Evolutionary conservation across 2,888 invertebrate genomes (phyloP).

Genomic region (Palloptera scutellata): DNA sequence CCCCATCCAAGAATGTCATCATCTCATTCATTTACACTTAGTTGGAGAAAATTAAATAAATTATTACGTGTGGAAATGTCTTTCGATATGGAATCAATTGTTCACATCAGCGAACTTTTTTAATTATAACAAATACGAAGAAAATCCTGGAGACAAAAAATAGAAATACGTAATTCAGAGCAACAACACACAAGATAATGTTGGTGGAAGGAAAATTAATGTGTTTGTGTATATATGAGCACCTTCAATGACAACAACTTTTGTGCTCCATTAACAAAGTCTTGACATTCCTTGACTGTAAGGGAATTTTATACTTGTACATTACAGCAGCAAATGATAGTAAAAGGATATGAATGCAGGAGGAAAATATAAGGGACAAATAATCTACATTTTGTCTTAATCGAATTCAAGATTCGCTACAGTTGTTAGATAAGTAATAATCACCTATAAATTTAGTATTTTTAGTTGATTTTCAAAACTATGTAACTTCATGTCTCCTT

Average conservation of each 20-base stretch:
- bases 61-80: slow-evolving; percentile 43
- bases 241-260: slow-evolving; percentile 28
- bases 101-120: slow-evolving; percentile 44
- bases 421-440: too few relatives aligned
- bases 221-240: not conserved
- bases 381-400: too few relatives aligned
- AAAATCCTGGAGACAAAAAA: slow-evolving; percentile 13
- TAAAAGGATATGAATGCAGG: slow-evolving; percentile 21
- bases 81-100: slow-evolving; percentile 44
- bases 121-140: slow-evolving; percentile 43
- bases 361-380: too few relatives aligned
- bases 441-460: too few relatives aligned
- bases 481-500: too few relatives aligned
- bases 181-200: slow-evolving; percentile 10
- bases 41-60: slow-evolving; percentile 23
- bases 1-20: not conserved
- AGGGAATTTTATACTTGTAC: slow-evolving; percentile 22
- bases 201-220: not conserved
- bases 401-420: too few relatives aligned
- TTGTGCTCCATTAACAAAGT: slow-evolving; percentile 38
- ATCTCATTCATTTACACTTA: not conserved
- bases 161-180: not conserved
- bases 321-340: slow-evolving; percentile 26
- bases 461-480: too few relatives aligned
- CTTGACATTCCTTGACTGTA: slow-evolving; percentile 33